A percentile compares a stretch with the other conserved stretches of the same genome.
phyloP scores from a whole-genome alignment of 2,888 invertebrate genomes.

The Heteromurus nitidus region DNA sequence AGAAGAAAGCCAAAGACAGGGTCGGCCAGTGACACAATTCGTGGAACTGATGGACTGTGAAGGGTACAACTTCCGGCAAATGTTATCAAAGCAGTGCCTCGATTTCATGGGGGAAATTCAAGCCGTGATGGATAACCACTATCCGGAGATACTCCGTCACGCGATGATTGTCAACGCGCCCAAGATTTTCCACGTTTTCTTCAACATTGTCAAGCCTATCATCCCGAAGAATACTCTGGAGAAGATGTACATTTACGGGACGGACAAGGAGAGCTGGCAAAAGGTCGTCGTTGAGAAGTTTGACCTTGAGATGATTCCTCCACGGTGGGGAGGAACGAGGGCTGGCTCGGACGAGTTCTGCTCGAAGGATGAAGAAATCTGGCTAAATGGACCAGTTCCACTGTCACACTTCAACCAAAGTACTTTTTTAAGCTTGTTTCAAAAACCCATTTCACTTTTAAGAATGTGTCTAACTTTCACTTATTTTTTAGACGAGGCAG shows the following conservation, averaged over 20 bases:
- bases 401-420: slow-evolving; percentile 43
- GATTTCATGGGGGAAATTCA: too few species aligned
- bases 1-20: slow-evolving; percentile 23
- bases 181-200: slow-evolving; percentile 49
- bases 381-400: slow-evolving; percentile 55
- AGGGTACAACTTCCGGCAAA: slow-evolving; percentile 43
- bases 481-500: not conserved
- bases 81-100: not conserved
- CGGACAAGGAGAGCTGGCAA: slow-evolving; percentile 50
- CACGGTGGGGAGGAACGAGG: slow-evolving; percentile 56
- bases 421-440: not conserved
- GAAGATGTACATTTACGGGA: slow-evolving; percentile 54
- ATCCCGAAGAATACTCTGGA: slow-evolving; percentile 43
- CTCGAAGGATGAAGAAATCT: slow-evolving; percentile 42
- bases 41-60: slow-evolving; percentile 60
- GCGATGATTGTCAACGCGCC: slow-evolving; percentile 58
- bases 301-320: slow-evolving; percentile 30
- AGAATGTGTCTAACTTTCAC: not conserved
- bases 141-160: slow-evolving; percentile 56
- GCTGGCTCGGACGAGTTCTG: slow-evolving; percentile 57
- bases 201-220: slow-evolving; percentile 54
- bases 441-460: not conserved
- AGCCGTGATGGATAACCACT: slow-evolving; percentile 53
- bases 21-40: slow-evolving; percentile 40
- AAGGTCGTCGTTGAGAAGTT: slow-evolving; percentile 34